Percentiles rank a stretch among this genome's conserved stretches.
phyloP scores from a whole-genome alignment of 2,888 invertebrate species.

The Epinotia brunnichana region DNA sequence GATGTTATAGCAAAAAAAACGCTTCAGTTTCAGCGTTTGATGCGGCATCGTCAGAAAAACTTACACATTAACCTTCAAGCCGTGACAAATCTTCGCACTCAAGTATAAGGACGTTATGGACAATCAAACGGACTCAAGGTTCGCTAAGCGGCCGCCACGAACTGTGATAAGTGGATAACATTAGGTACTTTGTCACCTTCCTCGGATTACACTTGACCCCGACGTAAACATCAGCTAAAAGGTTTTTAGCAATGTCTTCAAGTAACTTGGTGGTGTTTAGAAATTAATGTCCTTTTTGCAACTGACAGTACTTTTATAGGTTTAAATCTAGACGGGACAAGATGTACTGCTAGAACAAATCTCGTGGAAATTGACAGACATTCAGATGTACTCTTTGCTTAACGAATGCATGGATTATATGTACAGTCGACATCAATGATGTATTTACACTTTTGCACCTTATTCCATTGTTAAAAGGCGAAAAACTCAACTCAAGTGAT shows the following conservation, averaged over 20 bases:
- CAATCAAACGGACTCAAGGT: slow-evolving; percentile 20
- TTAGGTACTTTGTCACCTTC: slow-evolving; percentile 41
- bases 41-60: not conserved
- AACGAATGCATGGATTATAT: too few relatives aligned
- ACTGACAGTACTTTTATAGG: too few relatives aligned
- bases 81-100: not conserved
- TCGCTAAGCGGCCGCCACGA: slow-evolving; percentile 42
- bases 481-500: too few relatives aligned
- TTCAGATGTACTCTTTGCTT: too few relatives aligned
- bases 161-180: slow-evolving; percentile 39
- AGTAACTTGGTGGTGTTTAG: not conserved
- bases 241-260: slow-evolving; percentile 17
- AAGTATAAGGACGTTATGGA: slow-evolving; percentile 5
- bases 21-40: not conserved
- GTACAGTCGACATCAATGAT: too few relatives aligned
- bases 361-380: too few relatives aligned
- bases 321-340: too few relatives aligned
- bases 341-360: too few relatives aligned
- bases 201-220: slow-evolving; percentile 42
- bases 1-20: not conserved
- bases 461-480: too few relatives aligned
- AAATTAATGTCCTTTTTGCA: too few relatives aligned
- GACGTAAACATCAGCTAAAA: slow-evolving; percentile 23
- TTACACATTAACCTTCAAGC: not conserved
- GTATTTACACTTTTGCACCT: too few relatives aligned